phyloP scores from a whole-genome alignment of 2,797 vertebrate genomes.

The Ctenopoma multispine region DNA sequence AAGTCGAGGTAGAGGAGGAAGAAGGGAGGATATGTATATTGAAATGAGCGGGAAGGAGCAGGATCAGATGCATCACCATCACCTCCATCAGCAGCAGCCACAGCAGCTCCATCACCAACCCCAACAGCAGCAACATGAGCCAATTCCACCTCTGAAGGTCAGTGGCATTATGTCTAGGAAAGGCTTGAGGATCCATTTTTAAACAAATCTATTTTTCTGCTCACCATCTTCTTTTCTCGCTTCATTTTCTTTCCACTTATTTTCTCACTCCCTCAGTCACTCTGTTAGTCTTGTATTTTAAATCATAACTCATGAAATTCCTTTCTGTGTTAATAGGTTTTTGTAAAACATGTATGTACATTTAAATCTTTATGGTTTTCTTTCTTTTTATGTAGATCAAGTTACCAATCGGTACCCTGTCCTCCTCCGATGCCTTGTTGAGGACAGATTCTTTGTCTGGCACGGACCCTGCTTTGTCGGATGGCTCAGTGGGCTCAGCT shows the following conservation, averaged over 20 bases:
- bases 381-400: conserved; percentile 78
- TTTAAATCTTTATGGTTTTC: background rate
- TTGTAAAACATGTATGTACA: background rate
- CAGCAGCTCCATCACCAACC: conserved; percentile 83
- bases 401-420: conserved; percentile 82
- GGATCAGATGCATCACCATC: conserved; percentile 82
- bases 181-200: background rate
- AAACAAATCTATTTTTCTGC: too few relatives aligned
- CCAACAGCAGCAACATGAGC: conserved; percentile 78
- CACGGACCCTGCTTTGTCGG: conserved; percentile 86
- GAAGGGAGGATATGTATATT: conserved; percentile 87
- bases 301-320: background rate
- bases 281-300: too few relatives aligned
- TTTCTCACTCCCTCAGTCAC: background rate
- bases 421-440: conserved; percentile 84
- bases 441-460: conserved; percentile 86
- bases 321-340: too few relatives aligned
- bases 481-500: conserved; percentile 86
- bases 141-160: conserved; percentile 93
- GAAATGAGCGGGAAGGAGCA: conserved; percentile 84
- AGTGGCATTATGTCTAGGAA: conserved; percentile 52
- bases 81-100: conserved; percentile 78
- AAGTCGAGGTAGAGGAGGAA: conserved; percentile 86
- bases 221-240: too few relatives aligned
- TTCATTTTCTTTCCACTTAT: background rate